Evolutionary conservation across 1,140 invertebrate genomes (phyloP).

Genomic region (Caenorhabditis latens): DNA sequence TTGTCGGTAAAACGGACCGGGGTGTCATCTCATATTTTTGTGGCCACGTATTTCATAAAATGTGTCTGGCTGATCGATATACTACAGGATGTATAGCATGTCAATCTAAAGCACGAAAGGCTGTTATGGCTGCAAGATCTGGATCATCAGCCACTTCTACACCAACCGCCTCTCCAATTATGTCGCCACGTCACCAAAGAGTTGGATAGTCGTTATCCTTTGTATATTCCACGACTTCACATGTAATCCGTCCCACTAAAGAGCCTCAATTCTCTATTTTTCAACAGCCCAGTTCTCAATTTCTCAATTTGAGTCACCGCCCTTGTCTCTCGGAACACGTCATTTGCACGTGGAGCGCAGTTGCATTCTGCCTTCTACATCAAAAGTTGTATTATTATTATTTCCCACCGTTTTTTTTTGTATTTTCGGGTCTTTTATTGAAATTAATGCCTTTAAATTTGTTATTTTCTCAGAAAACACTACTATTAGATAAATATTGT

Average conservation of each 20-base stretch:
- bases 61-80: background rate
- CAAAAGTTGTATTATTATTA: background rate
- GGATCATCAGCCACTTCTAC: conserved; percentile 17
- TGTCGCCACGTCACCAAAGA: conserved; percentile 39
- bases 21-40: conserved; percentile 15
- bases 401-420: background rate
- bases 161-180: background rate
- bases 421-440: background rate
- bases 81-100: conserved; percentile 15
- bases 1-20: background rate
- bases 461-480: background rate
- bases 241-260: no score
- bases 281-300: no score
- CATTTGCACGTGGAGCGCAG: background rate
- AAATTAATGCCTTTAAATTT: background rate
- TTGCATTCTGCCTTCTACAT: background rate
- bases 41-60: conserved; percentile 41
- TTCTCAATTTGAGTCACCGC: background rate
- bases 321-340: background rate
- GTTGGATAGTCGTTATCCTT: background rate
- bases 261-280: no score
- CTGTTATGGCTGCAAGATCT: background rate
- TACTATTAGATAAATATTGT: background rate
- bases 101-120: background rate
- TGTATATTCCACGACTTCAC: background rate